Evolutionary conservation across 2,888 invertebrate genomes (phyloP).

Genomic region (Labia minor): DNA sequence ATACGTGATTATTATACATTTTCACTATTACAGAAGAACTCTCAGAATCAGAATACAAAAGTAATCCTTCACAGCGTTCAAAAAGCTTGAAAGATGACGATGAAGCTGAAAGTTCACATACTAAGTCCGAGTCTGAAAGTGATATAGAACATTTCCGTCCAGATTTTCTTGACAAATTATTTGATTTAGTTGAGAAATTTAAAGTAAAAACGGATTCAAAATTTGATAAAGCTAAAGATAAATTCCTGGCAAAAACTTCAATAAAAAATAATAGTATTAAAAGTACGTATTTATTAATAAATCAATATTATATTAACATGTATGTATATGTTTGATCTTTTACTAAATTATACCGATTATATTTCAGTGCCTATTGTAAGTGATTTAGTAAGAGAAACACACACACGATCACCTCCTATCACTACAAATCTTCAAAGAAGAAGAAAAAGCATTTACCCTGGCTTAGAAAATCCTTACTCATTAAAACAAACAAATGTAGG

Average conservation of each 20-base stretch:
- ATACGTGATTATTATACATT: too few relatives aligned
- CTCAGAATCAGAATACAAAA: slow-evolving; percentile 36
- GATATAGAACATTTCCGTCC: slow-evolving; percentile 42
- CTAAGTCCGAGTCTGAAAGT: slow-evolving; percentile 30
- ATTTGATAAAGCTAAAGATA: slow-evolving; percentile 32
- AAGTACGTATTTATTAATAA: slow-evolving; percentile 29
- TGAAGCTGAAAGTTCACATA: slow-evolving; percentile 32
- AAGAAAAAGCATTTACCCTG: slow-evolving; percentile 37
- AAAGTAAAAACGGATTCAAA: slow-evolving; percentile 57
- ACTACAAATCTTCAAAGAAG: slow-evolving; percentile 24
- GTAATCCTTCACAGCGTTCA: slow-evolving; percentile 33
- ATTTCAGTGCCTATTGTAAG: too few relatives aligned
- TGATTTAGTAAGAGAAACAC: too few relatives aligned
- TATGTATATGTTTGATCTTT: neutral
- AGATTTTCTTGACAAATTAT: slow-evolving; percentile 59
- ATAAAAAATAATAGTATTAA: slow-evolving; percentile 34
- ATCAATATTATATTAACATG: slow-evolving; percentile 3
- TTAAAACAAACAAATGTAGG: neutral
- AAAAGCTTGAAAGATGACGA: slow-evolving; percentile 20
- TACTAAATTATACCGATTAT: slow-evolving; percentile 15
- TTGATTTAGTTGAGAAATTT: slow-evolving; percentile 60
- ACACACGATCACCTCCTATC: too few relatives aligned
- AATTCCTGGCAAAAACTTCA: slow-evolving; percentile 16
- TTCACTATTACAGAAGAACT: slow-evolving; percentile 37
- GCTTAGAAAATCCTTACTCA: slow-evolving; percentile 21